A percentile compares a stretch with the other conserved stretches of the same genome.
These are phyloP conservation scores for Nansenia antarctica DNA, from an alignment of 2,113 vertebrate species.

Conservation along the genomic window DNA sequence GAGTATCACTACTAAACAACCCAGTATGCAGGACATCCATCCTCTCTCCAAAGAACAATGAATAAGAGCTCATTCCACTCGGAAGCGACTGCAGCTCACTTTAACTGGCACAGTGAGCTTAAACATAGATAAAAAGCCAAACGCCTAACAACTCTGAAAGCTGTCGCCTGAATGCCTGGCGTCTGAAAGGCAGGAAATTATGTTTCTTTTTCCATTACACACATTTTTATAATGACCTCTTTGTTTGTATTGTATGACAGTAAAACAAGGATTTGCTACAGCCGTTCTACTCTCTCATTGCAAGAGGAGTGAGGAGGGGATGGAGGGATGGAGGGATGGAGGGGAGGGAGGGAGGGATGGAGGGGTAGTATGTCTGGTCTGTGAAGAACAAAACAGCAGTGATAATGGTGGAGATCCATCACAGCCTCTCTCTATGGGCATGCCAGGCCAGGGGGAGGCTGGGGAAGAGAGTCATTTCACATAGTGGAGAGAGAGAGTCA, in stretches of 20 bases:
- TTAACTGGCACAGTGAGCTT: neutral
- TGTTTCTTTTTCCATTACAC: conserved; percentile 25
- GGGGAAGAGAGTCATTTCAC: conserved; percentile 12
- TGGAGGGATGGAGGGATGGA: conserved; percentile 16
- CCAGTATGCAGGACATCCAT: neutral
- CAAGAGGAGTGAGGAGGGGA: conserved; percentile 17
- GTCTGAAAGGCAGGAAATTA: neutral
- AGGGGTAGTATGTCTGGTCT: conserved; percentile 12
- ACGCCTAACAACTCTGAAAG: neutral
- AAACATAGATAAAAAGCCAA: neutral
- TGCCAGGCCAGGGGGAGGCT: conserved; percentile 10
- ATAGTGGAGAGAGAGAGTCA: conserved; percentile 12
- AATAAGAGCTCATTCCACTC: neutral
- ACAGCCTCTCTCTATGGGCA: conserved; percentile 32
- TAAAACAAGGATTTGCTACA: conserved; percentile 47
- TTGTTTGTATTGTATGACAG: conserved; percentile 52
- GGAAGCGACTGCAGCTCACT: neutral
- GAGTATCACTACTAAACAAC: neutral
- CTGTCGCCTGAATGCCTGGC: neutral
- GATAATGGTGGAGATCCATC: conserved; percentile 66
- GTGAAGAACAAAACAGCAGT: conserved; percentile 53
- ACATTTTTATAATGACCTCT: conserved; percentile 50
- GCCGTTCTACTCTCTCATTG: conserved; percentile 71
- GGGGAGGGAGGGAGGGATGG: conserved; percentile 23
- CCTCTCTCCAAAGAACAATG: neutral